These are phyloP conservation scores for Sebastiscus albofasciatus DNA, from an alignment of 2,797 vertebrate species.

Conservation along the genomic window DNA sequence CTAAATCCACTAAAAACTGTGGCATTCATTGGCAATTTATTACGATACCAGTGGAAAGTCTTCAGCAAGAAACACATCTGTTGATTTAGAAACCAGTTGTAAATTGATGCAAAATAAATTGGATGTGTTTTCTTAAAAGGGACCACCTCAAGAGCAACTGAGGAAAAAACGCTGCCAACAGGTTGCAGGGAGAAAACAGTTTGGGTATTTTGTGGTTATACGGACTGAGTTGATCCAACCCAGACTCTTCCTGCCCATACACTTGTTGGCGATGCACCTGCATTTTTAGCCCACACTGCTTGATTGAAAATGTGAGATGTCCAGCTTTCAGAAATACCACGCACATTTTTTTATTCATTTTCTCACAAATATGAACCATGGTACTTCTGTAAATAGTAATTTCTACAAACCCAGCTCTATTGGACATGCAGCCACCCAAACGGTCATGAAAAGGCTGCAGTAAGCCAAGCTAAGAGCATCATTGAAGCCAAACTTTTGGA, in stretches of 20 bases:
- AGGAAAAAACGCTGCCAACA: slow-evolving; percentile 23
- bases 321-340: slow-evolving; percentile 5
- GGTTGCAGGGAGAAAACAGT: slow-evolving; percentile 42
- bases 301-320: slow-evolving; percentile 37
- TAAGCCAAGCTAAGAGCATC: background rate
- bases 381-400: background rate
- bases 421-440: background rate
- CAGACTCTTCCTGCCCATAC: slow-evolving; percentile 58
- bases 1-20: slow-evolving; percentile 6
- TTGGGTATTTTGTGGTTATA: slow-evolving; percentile 67
- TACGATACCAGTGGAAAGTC: slow-evolving; percentile 49
- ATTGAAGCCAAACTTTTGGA: background rate
- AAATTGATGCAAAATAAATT: slow-evolving; percentile 42
- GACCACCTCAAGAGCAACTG: slow-evolving; percentile 59
- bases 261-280: slow-evolving; percentile 65
- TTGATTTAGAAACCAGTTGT: slow-evolving; percentile 49
- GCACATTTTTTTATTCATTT: slow-evolving; percentile 20
- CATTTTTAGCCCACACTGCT: slow-evolving; percentile 50
- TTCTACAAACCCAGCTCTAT: background rate
- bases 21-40: slow-evolving; percentile 20
- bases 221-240: slow-evolving; percentile 44
- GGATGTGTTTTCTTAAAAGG: slow-evolving; percentile 9
- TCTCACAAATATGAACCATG: background rate
- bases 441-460: background rate
- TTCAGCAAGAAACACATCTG: slow-evolving; percentile 2